Evolutionary conservation across 1,140 invertebrate genomes (phyloP).

Genomic region (Macrobrachium nipponense): DNA sequence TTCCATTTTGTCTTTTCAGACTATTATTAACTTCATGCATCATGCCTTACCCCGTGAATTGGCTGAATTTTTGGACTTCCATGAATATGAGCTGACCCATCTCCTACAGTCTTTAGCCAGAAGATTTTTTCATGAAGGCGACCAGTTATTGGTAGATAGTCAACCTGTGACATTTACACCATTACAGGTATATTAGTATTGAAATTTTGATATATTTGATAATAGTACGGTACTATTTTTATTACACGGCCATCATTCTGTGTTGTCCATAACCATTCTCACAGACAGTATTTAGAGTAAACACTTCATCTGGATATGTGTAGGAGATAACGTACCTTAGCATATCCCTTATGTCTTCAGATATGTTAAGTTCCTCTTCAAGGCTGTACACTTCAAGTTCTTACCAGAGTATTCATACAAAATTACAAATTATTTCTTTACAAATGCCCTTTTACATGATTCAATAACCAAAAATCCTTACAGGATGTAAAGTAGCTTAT

Average conservation of each 20-base stretch:
- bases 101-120: slow-evolving; percentile 82
- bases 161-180: slow-evolving; percentile 74
- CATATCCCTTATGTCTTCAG: too few species aligned
- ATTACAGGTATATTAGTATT: slow-evolving; percentile 74
- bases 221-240: not conserved
- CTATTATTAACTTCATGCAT: slow-evolving; percentile 59
- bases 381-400: too few species aligned
- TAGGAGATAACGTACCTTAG: too few species aligned
- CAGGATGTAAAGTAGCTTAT: too few species aligned
- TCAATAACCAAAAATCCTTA: too few species aligned
- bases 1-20: slow-evolving; percentile 29
- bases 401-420: too few species aligned
- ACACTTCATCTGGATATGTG: too few species aligned
- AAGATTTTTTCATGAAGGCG: slow-evolving; percentile 78
- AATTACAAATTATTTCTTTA: too few species aligned
- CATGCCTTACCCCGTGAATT: slow-evolving; percentile 80
- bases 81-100: slow-evolving; percentile 85
- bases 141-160: slow-evolving; percentile 69
- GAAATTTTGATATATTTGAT: not conserved
- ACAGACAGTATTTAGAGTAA: too few species aligned
- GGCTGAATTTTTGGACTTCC: slow-evolving; percentile 83
- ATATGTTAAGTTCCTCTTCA: too few species aligned
- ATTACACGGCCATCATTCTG: not conserved
- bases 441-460: too few species aligned
- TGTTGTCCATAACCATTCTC: too few species aligned